Evolutionary conservation across 1,140 invertebrate species (phyloP), one percentile per base, ranked within the genome.

Genomic region (Bombyx mandarina): DNA sequence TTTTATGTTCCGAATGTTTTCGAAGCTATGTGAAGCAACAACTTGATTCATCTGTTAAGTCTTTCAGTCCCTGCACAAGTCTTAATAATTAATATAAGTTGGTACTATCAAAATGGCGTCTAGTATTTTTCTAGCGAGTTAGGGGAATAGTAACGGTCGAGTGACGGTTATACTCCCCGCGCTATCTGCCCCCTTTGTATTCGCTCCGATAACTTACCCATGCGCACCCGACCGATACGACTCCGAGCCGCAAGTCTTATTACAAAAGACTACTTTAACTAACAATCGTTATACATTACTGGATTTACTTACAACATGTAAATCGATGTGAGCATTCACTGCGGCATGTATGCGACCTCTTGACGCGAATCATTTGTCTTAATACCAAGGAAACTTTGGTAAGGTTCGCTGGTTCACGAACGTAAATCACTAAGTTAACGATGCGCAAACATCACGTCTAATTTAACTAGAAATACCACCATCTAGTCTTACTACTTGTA

Each of bases 141-240:
- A 83, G 83, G 81, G 81, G 79, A 82, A 78, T 80, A 82, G 83
- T 81, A 86, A 86, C 83, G 83, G 83, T 86, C 83, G 83, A 81
- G 72, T 72, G 83, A 79, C 81, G 83, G 83, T 86, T 86, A 79
- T 72, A 61, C 76, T 82, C 80, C 81, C 81, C 81, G 81, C 83
- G 74, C 75, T 86, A 84, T 86, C 79, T 83, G 79, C 81, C 79
- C 80, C 81, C 79, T 82, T 81, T 79, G 79, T 84, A 81, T 82
- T 83, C 83, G 83, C 82, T 86, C 83, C 83, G 83, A 86, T 86
- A 86, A 86, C 76, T 83, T 82, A 80, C 83, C 75, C 77, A 79
- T 82, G 83, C 83, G 83, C 83, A 86, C 79, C 83, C 77, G 79
- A 87, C 71, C 83, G 83, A 77, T 75, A 79, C 83, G 79, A 81